These are phyloP conservation scores for Phragmatobia fuliginosa DNA, from an alignment of 2,888 invertebrate genomes.

Conservation along the genomic window DNA sequence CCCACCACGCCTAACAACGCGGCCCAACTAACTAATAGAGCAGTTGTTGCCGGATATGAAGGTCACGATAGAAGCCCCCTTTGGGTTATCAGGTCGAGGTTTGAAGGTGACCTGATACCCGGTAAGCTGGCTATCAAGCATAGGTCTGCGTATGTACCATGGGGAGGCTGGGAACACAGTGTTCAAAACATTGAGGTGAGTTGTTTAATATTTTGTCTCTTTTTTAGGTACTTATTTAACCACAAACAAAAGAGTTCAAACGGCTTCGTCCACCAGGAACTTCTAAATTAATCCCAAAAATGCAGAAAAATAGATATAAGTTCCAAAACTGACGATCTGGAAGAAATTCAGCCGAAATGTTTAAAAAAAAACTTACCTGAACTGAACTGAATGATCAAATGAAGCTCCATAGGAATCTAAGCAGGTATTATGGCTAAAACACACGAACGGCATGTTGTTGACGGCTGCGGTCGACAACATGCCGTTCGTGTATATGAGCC, in stretches of 20 bases:
- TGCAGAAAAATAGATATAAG: no score
- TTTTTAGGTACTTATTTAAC: neutral
- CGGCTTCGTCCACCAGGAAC: no score
- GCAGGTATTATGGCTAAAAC: no score
- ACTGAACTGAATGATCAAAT: no score
- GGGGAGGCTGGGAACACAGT: slow-evolving; percentile 74
- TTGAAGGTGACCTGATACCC: slow-evolving; percentile 76
- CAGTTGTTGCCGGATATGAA: slow-evolving; percentile 79
- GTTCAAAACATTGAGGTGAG: slow-evolving; percentile 73
- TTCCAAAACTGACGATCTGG: no score
- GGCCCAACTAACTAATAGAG: slow-evolving; percentile 61
- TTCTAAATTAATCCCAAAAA: no score
- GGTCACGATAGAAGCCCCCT: slow-evolving; percentile 78
- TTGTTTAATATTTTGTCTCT: neutral
- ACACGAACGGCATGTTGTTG: no score
- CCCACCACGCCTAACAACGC: slow-evolving; percentile 64
- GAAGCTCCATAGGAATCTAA: no score
- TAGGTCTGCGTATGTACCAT: slow-evolving; percentile 73
- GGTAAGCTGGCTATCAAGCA: slow-evolving; percentile 80
- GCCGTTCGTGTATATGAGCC: no score
- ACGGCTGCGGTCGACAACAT: no score
- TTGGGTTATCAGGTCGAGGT: slow-evolving; percentile 76
- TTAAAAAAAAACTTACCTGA: no score
- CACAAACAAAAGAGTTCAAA: neutral
- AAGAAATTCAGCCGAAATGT: no score